Percentiles rank a stretch among this genome's conserved stretches.
Conservation (phyloP, 2,888 invertebrate genomes). For the Pogonocherus hispidulus region DNA sequence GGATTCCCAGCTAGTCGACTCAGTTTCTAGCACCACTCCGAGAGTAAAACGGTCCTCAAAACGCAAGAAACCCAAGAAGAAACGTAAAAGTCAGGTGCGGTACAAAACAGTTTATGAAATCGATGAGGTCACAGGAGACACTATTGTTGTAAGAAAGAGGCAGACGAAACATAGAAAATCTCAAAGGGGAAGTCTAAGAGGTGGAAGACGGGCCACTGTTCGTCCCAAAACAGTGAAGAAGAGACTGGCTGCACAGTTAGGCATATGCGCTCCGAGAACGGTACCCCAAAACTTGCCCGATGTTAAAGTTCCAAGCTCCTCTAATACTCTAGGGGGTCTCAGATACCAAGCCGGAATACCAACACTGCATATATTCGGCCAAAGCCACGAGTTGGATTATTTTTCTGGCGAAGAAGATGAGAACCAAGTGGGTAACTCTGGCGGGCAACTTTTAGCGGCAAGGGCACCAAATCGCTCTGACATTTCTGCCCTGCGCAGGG, state of each 20-base stretch:
- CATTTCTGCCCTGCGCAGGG: conserved; percentile 59
- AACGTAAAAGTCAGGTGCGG: conserved; percentile 67
- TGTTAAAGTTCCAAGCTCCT: conserved; percentile 52
- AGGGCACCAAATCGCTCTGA: conserved; percentile 69
- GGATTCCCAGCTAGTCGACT: conserved; percentile 26
- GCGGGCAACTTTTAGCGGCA: conserved; percentile 42
- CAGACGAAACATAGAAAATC: conserved; percentile 44
- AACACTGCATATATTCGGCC: conserved; percentile 77
- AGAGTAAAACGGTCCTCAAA: conserved; percentile 25
- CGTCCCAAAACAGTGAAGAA: conserved; percentile 67
- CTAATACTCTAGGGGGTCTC: conserved; percentile 48
- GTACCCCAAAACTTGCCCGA: conserved; percentile 64
- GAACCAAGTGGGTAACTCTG: conserved; percentile 42
- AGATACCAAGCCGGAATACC: conserved; percentile 70
- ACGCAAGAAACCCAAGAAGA: conserved; percentile 52
- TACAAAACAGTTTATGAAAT: conserved; percentile 79
- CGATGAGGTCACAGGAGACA: conserved; percentile 72
- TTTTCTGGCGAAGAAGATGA: conserved; percentile 68
- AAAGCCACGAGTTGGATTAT: conserved; percentile 78
- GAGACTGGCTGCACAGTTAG: conserved; percentile 70
- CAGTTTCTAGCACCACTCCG: conserved; percentile 47
- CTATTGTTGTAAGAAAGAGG: conserved; percentile 69
- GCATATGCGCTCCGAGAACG: conserved; percentile 66
- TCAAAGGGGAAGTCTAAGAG: conserved; percentile 23
- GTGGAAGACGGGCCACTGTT: conserved; percentile 29